phyloP scores from a whole-genome alignment of 2,113 vertebrate genomes.

The Hypocryptadius cinnamomeus region DNA sequence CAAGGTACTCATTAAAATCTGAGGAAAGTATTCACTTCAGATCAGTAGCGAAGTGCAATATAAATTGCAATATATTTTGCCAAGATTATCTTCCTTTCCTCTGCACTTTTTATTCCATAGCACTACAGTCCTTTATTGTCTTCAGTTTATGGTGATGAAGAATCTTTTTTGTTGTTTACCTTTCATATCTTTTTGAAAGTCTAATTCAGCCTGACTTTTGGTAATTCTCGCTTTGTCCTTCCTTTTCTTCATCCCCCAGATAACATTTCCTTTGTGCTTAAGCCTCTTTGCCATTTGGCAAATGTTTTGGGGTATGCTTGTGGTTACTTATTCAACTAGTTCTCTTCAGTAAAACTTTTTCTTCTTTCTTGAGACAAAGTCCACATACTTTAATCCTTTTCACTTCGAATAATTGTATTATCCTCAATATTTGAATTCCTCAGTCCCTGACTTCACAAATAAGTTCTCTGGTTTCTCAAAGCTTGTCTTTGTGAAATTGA shows the following conservation, averaged over 20 bases:
- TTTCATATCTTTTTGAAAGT: neutral
- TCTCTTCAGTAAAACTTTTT: neutral
- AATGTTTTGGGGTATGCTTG: neutral
- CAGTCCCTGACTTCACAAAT: neutral
- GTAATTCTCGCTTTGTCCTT: slow-evolving; percentile 2
- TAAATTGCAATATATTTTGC: slow-evolving; percentile 7
- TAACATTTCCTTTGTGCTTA: slow-evolving; percentile 2
- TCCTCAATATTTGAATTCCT: neutral
- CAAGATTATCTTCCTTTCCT: neutral
- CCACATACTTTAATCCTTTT: neutral
- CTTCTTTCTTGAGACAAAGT: neutral
- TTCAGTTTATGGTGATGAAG: neutral
- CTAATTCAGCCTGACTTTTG: neutral
- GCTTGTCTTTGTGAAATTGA: neutral
- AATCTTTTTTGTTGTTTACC: neutral
- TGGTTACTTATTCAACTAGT: neutral
- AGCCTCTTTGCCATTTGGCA: slow-evolving; percentile 7
- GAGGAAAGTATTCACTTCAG: neutral
- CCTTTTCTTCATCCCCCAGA: neutral
- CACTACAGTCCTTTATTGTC: neutral
- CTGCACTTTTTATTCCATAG: neutral
- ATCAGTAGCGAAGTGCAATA: neutral
- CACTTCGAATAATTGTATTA: neutral
- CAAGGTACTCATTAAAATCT: neutral
- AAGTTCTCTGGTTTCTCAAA: neutral